A percentile compares a stretch with the other conserved stretches of the same genome.
phyloP scores from a whole-genome alignment of 1,140 invertebrate genomes.

The Drusus annulatus region DNA sequence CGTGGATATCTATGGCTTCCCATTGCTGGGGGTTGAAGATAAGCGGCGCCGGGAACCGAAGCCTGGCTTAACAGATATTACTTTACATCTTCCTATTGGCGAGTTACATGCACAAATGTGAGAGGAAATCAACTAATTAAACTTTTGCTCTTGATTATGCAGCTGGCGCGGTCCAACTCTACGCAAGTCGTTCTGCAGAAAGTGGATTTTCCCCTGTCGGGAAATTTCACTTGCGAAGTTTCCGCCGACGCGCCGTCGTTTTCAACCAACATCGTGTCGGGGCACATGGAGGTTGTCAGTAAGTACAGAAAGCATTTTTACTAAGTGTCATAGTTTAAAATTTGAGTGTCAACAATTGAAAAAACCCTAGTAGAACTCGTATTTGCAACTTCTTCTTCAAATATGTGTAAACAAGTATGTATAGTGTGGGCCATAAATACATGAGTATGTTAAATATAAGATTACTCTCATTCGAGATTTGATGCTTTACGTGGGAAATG shows the following conservation, averaged over 20 bases:
- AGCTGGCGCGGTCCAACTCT: constrained; percentile 77
- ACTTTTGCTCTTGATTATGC: constrained; percentile 61
- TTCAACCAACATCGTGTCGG: constrained; percentile 72
- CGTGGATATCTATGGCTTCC: no score
- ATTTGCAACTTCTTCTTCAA: no score
- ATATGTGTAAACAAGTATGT: no score
- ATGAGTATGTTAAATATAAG: no score
- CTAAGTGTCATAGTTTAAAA: not conserved
- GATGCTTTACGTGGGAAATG: no score
- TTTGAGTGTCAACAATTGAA: not conserved
- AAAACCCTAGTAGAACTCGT: no score
- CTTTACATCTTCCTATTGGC: no score
- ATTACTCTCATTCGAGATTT: no score
- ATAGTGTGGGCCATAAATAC: no score
- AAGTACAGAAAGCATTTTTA: constrained; percentile 56
- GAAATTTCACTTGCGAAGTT: constrained; percentile 82
- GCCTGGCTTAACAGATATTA: no score
- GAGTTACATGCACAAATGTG: not conserved
- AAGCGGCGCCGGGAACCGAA: no score
- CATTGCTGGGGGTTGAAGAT: no score
- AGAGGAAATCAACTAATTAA: constrained; percentile 9
- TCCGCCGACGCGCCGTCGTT: constrained; percentile 81
- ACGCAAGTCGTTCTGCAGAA: constrained; percentile 77
- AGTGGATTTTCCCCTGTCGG: constrained; percentile 77
- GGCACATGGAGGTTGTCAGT: constrained; percentile 70